Evolutionary conservation across 2,888 invertebrate genomes (phyloP).

Genomic region (Ectropis crepuscularia): DNA sequence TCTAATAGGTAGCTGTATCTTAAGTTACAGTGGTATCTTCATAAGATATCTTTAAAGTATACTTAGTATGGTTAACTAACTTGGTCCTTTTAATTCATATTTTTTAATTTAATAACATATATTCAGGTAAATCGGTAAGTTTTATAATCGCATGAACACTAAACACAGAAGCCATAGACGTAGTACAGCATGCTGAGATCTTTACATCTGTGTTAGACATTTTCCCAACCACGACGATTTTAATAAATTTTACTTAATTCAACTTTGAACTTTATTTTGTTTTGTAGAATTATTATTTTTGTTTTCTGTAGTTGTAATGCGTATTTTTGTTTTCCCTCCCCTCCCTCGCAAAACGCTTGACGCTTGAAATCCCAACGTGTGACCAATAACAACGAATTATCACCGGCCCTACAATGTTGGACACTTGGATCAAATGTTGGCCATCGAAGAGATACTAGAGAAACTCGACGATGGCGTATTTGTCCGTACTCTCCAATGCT

Average conservation of each 20-base stretch:
- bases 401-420: slow-evolving; percentile 17
- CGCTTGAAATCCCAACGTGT: slow-evolving; percentile 82
- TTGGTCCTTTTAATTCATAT: slow-evolving; percentile 53
- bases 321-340: slow-evolving; percentile 81
- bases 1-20: too few relatives aligned
- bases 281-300: slow-evolving; percentile 60
- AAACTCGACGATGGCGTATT: slow-evolving; percentile 83
- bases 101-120: slow-evolving; percentile 31
- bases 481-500: slow-evolving; percentile 83
- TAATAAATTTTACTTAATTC: slow-evolving; percentile 42
- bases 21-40: too few relatives aligned
- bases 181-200: slow-evolving; percentile 71
- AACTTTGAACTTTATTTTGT: slow-evolving; percentile 39
- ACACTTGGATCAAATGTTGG: slow-evolving; percentile 53
- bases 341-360: slow-evolving; percentile 80
- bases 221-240: slow-evolving; percentile 79
- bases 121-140: slow-evolving; percentile 55
- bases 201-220: slow-evolving; percentile 77
- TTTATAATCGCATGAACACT: slow-evolving; percentile 53
- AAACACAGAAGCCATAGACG: slow-evolving; percentile 75
- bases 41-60: background rate
- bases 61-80: slow-evolving; percentile 1
- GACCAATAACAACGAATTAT: slow-evolving; percentile 69
- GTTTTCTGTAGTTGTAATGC: slow-evolving; percentile 85
- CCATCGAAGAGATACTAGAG: slow-evolving; percentile 77